Evolutionary conservation across 2,113 vertebrate species (phyloP), one percentile per base, ranked within the genome.

Genomic region (Chaetodon trifascialis): DNA sequence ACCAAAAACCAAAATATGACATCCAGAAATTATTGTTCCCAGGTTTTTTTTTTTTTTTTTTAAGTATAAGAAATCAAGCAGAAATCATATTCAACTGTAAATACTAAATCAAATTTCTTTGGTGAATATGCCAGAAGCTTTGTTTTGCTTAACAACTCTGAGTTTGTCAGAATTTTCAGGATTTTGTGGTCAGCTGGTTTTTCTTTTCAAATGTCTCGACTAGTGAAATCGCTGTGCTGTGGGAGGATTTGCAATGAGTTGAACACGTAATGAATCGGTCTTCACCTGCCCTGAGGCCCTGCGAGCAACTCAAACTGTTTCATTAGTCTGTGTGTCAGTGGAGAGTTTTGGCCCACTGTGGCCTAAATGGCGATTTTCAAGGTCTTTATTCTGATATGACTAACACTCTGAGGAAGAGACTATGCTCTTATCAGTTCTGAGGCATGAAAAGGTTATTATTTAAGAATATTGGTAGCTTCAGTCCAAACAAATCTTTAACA

Each of bases 271-370:
- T 19, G 40, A 54, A 19, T 47, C 23, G 1, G 42, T n/a, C 68
- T 55, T 75, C 34, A 15, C 54, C 47, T 15, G 65, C 47, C 72
- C 56, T 3, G 38, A 70, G 66, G 80, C 51, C 5, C 73, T 49
- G 36, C 58, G 15, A 40, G 19, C 59, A 49, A 52, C 71, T 71
- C 65, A 56, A 64, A 58, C 51, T 40, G n/a, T 51, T 76, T 56
- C 49, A 82, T 82, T 65, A 58, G 51, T 58, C n/a, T 11, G 59
- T 21, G 12, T 34, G 34, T 77, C 79, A 74, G 30, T 34, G 54
- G 51, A 73, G 70, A 74, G 55, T 60, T 52, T 67, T 65, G 55
- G 60, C 52, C 51, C 42, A 3, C 21, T 59, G 51, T 73, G 69
- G 69, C 69, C 51, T 17, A 47, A 54, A 44, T 44, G n/a, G n/a